phyloP scores from a whole-genome alignment of 2,888 invertebrate species.

The Molorchus minor region DNA sequence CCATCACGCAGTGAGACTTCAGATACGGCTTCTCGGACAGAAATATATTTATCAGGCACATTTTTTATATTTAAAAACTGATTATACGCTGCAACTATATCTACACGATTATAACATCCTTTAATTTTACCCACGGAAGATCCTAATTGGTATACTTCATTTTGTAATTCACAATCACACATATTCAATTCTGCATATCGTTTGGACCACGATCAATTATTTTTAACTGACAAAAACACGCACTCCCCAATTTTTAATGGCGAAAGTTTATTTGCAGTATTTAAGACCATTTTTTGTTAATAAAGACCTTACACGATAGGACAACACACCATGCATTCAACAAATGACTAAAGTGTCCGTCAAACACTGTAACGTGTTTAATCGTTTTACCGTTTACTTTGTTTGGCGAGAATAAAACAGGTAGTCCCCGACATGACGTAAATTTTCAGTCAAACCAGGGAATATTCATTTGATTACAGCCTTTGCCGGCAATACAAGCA shows the following conservation, averaged over 20 bases:
- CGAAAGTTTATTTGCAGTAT: too few species aligned
- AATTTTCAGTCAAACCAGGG: too few species aligned
- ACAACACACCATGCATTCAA: too few species aligned
- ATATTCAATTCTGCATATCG: slow-evolving; percentile 4
- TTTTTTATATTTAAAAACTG: neutral
- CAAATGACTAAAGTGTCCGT: too few species aligned
- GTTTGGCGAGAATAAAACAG: too few species aligned
- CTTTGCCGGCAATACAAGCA: too few species aligned
- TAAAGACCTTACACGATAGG: too few species aligned
- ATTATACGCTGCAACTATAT: neutral
- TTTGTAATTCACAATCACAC: neutral
- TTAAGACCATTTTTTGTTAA: too few species aligned
- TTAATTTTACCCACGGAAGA: slow-evolving; percentile 1
- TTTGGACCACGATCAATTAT: neutral
- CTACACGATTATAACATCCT: neutral
- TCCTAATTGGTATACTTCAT: slow-evolving; percentile 8
- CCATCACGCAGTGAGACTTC: neutral
- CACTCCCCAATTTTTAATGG: slow-evolving; percentile 1
- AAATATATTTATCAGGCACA: neutral
- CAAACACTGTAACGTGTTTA: too few species aligned
- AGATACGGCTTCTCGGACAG: slow-evolving; percentile 8
- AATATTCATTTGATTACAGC: too few species aligned
- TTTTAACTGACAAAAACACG: slow-evolving; percentile 1
- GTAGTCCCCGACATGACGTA: too few species aligned
- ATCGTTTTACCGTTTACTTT: too few species aligned